phyloP scores from a whole-genome alignment of 2,113 vertebrate genomes.

The Tachycineta bicolor region DNA sequence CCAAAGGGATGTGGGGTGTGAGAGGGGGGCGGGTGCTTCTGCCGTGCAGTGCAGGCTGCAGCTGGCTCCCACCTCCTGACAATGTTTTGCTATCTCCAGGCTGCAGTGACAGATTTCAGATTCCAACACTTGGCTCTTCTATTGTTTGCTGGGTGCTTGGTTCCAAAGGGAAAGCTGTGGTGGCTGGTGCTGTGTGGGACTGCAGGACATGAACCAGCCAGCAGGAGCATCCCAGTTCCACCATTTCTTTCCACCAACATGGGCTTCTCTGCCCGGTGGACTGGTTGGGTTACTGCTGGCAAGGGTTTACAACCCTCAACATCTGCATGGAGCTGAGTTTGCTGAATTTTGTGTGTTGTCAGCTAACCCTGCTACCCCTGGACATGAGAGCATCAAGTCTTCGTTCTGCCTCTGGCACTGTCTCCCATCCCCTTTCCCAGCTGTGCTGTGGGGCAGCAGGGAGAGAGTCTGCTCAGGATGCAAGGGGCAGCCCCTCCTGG shows the following conservation, averaged over 20 bases:
- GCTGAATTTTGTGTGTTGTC: background rate
- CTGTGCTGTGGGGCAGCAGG: background rate
- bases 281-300: background rate
- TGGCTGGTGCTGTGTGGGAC: background rate
- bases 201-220: background rate
- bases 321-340: background rate
- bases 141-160: background rate
- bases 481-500: background rate
- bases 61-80: background rate
- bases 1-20: accelerated
- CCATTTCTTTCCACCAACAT: background rate
- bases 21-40: background rate
- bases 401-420: background rate
- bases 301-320: background rate
- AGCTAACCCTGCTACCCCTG: background rate
- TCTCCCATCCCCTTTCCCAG: background rate
- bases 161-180: background rate
- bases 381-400: background rate
- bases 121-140: background rate
- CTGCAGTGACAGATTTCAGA: background rate
- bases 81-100: background rate
- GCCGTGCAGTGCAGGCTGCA: accelerated
- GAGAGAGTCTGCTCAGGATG: background rate
- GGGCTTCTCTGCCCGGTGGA: background rate
- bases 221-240: accelerated